Conservation (phyloP, 2,113 vertebrate species). For the Grus americana region DNA sequence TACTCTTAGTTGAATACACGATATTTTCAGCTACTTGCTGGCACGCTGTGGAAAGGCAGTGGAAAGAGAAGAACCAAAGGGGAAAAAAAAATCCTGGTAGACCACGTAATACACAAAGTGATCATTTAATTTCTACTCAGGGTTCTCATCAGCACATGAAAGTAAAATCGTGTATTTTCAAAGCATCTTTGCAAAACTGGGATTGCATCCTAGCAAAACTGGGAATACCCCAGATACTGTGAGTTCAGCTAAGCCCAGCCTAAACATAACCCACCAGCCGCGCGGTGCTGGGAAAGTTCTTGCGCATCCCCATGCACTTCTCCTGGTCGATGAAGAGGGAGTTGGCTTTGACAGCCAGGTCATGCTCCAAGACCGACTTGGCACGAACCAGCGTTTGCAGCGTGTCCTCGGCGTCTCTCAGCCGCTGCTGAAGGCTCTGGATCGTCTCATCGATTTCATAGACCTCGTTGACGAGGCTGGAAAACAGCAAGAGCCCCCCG, state of each 20-base stretch:
- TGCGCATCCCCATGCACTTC: constrained; percentile 93
- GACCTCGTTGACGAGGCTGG: constrained; percentile 88
- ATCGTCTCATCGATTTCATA: constrained; percentile 87
- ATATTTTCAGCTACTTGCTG: background rate
- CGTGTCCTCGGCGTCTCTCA: constrained; percentile 84
- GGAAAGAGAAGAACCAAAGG: background rate
- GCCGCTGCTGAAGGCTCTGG: constrained; percentile 81
- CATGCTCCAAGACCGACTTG: constrained; percentile 86
- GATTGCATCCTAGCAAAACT: background rate
- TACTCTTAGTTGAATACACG: background rate
- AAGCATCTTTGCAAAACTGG: background rate
- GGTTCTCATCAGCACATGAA: constrained; percentile 11
- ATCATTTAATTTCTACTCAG: background rate
- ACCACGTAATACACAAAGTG: background rate
- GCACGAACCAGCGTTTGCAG: constrained; percentile 85
- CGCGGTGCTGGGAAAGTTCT: constrained; percentile 85
- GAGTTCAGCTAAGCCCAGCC: background rate
- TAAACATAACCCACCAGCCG: constrained; percentile 85
- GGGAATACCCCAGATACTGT: fast-evolving
- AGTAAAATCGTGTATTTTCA: background rate
- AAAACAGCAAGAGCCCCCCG: background rate
- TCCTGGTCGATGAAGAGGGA: constrained; percentile 93
- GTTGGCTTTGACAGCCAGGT: constrained; percentile 90
- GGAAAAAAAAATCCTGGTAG: background rate
- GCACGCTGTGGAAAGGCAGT: background rate